A percentile compares a stretch with the other conserved stretches of the same genome.
Conservation (phyloP, 2,888 invertebrate species). For the Ptychoptera contaminata region DNA sequence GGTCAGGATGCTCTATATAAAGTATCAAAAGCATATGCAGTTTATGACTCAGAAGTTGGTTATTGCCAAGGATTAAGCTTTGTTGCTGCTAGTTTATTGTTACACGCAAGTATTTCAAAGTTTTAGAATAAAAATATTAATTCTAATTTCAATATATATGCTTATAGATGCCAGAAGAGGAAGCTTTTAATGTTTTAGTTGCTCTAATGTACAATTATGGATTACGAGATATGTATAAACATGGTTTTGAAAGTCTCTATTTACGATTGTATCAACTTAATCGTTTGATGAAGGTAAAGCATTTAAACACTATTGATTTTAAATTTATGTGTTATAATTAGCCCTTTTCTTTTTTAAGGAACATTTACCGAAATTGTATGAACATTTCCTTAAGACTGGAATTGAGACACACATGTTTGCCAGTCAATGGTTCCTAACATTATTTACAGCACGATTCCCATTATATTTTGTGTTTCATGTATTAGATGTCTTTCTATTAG, state of each 20-base stretch:
- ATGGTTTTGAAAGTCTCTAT: slow-evolving; percentile 92
- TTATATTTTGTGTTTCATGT: slow-evolving; percentile 93
- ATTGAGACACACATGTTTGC: slow-evolving; percentile 99
- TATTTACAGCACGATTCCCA: slow-evolving; percentile 99
- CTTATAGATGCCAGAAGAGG: slow-evolving; percentile 95
- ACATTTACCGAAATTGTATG: slow-evolving; percentile 63
- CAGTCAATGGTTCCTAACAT: slow-evolving; percentile 97
- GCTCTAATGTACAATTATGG: slow-evolving; percentile 96
- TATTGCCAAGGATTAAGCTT: slow-evolving; percentile 99
- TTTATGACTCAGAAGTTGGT: slow-evolving; percentile 93
- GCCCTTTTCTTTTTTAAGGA: slow-evolving; percentile 37
- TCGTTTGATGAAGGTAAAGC: slow-evolving; percentile 56
- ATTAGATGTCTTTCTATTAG: slow-evolving; percentile 85
- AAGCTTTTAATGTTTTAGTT: slow-evolving; percentile 93
- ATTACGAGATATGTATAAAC: slow-evolving; percentile 85
- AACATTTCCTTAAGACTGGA: slow-evolving; percentile 64
- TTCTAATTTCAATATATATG: background rate
- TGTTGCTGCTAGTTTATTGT: slow-evolving; percentile 82
- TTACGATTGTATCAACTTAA: slow-evolving; percentile 90
- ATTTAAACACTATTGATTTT: slow-evolving; percentile 27
- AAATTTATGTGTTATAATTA: slow-evolving; percentile 1
- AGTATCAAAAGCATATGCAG: slow-evolving; percentile 93
- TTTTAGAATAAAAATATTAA: background rate
- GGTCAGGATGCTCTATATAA: slow-evolving; percentile 94
- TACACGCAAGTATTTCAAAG: slow-evolving; percentile 59